Conservation (phyloP, 2,113 vertebrate genomes). For the Porphyrio hochstetteri region DNA sequence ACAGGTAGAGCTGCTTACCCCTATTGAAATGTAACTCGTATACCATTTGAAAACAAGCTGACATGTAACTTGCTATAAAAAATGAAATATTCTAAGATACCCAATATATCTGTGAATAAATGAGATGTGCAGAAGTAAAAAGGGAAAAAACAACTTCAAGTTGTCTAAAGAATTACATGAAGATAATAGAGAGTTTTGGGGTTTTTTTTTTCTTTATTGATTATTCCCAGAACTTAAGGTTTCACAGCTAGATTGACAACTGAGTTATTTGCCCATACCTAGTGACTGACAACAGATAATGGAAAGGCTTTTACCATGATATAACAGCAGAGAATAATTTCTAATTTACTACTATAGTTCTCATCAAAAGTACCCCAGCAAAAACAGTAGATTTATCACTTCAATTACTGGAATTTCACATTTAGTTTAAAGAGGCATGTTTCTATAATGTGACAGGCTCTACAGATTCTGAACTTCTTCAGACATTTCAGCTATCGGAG, state of each 20-base stretch:
- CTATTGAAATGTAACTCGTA: slow-evolving; percentile 42
- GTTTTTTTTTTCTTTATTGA: slow-evolving; percentile 75
- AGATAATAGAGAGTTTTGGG: slow-evolving; percentile 57
- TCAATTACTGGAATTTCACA: slow-evolving; percentile 96
- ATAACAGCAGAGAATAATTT: slow-evolving; percentile 88
- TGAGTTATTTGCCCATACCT: slow-evolving; percentile 84
- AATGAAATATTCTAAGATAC: slow-evolving; percentile 65
- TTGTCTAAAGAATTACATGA: slow-evolving; percentile 58
- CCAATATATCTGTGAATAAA: slow-evolving; percentile 64
- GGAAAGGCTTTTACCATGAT: slow-evolving; percentile 85
- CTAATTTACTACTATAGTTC: slow-evolving; percentile 86
- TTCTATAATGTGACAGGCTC: slow-evolving; percentile 93
- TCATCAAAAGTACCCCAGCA: slow-evolving; percentile 88
- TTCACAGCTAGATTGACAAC: slow-evolving; percentile 86
- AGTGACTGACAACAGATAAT: slow-evolving; percentile 88
- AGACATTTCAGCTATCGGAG: slow-evolving; percentile 81
- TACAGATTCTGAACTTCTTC: slow-evolving; percentile 85
- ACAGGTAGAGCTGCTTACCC: slow-evolving; percentile 19
- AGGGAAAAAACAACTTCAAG: slow-evolving; percentile 44
- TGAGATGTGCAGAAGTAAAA: slow-evolving; percentile 61
- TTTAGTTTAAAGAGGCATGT: slow-evolving; percentile 94
- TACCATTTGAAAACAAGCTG: slow-evolving; percentile 56
- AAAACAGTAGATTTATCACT: slow-evolving; percentile 89
- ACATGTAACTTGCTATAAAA: slow-evolving; percentile 58
- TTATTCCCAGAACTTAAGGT: slow-evolving; percentile 79